Conservation (phyloP, 2,113 vertebrate species). For the human (Homo sapiens) region GRCh38 chr7:12910501-12911000, state of each 20-base stretch:
- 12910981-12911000: background rate
- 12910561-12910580: background rate
- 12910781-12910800: background rate
- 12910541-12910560: background rate
- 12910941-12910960: background rate
- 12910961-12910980: background rate
- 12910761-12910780: background rate
- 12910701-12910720: background rate
- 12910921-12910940: background rate
- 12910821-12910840: background rate
- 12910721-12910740: background rate
- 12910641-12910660: background rate
- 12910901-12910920: background rate
- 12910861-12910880: background rate
- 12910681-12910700: background rate
- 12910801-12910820: background rate
- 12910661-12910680: background rate
- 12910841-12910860: background rate
- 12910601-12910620: background rate
- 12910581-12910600: background rate
- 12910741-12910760: background rate
- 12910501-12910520: background rate
- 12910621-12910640: background rate
- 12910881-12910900: background rate
- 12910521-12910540: background rate